A percentile compares a stretch with the other conserved stretches of the same genome.
phyloP scores from a whole-genome alignment of 2,797 vertebrate genomes.

The Artibeus jamaicensis region DNA sequence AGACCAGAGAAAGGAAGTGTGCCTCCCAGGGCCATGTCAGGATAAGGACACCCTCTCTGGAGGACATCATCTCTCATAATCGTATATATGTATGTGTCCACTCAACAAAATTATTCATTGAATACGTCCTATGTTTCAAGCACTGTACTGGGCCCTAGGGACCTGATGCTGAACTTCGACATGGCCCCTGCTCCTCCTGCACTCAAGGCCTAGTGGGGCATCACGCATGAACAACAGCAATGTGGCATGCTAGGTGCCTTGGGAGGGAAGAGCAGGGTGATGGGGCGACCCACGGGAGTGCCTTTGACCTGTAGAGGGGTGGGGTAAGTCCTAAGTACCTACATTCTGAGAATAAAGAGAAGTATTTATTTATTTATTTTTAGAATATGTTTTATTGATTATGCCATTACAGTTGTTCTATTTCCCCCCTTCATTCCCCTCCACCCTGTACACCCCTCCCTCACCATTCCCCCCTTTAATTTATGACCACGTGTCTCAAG shows the following conservation, averaged over 20 bases:
- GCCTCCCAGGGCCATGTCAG: too few species aligned
- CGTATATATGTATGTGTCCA: not conserved
- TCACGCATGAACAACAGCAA: not conserved
- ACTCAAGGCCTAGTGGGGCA: not conserved
- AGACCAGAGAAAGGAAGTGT: not conserved
- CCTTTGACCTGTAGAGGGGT: not conserved
- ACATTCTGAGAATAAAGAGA: not conserved
- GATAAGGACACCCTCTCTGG: not conserved
- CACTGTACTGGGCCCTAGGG: too few species aligned
- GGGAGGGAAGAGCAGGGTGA: not conserved
- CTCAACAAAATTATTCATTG: not conserved
- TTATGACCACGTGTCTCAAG: too few species aligned
- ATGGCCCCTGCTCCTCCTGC: not conserved
- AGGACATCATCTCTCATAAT: not conserved
- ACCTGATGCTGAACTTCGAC: not conserved
- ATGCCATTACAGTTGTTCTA: too few species aligned
- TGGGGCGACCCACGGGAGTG: not conserved
- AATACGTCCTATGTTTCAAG: not conserved
- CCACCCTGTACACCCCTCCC: too few species aligned
- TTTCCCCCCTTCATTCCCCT: too few species aligned
- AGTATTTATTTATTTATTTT: too few species aligned
- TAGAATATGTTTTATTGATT: too few species aligned
- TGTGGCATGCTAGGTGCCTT: not conserved
- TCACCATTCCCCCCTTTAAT: too few species aligned
- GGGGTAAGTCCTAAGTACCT: not conserved